These are phyloP conservation scores for Poeciliopsis turrubarensis DNA, from an alignment of 2,113 vertebrate genomes.

Conservation along the genomic window DNA sequence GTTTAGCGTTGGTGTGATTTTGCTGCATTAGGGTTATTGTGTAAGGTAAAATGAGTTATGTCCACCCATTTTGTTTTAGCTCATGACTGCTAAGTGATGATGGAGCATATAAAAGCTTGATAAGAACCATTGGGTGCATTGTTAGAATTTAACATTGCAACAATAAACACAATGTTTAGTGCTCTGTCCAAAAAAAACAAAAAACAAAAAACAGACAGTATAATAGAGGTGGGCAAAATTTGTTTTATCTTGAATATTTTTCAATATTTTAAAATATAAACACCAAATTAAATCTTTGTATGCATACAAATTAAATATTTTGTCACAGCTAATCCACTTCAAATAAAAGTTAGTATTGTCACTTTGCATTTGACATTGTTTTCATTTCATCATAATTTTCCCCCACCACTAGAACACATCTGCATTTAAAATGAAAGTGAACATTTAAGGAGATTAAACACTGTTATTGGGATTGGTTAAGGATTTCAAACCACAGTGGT, in stretches of 20 bases:
- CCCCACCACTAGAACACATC: conserved; percentile 43
- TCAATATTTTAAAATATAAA: not conserved
- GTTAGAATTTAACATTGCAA: conserved; percentile 6
- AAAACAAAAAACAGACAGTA: conserved; percentile 2
- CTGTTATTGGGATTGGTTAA: conserved; percentile 13
- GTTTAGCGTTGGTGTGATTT: not conserved
- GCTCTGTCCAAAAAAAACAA: not conserved
- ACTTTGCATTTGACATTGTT: not conserved
- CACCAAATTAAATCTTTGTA: not conserved
- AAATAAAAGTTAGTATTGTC: not conserved
- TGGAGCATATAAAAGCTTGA: conserved; percentile 13
- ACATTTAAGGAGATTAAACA: conserved; percentile 4
- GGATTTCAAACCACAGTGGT: conserved; percentile 20
- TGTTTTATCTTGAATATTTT: not conserved
- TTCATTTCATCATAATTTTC: conserved; percentile 15
- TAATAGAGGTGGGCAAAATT: conserved; percentile 48
- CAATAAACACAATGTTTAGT: conserved; percentile 29
- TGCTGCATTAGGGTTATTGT: conserved; percentile 29
- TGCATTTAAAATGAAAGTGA: conserved; percentile 14
- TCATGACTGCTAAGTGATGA: conserved; percentile 32
- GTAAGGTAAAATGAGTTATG: conserved; percentile 5
- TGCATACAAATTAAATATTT: not conserved
- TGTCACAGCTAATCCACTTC: not conserved
- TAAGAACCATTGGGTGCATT: conserved; percentile 11
- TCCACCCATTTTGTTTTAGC: conserved; percentile 36